A percentile compares a stretch with the other conserved stretches of the same genome.
Conservation (phyloP, 2,113 vertebrate species). For the Pachyramphus minor region DNA sequence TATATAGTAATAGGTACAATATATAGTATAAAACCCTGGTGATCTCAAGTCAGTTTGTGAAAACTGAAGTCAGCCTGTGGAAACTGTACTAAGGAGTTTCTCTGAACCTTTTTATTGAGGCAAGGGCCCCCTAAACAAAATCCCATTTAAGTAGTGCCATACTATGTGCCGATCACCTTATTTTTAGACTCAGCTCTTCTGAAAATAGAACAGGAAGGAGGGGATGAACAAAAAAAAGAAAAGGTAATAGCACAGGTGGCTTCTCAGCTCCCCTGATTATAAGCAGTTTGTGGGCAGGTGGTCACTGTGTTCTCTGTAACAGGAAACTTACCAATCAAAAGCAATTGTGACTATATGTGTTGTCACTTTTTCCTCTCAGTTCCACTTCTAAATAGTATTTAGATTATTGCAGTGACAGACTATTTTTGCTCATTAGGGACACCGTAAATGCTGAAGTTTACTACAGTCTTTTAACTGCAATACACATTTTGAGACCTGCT, state of each 20-base stretch:
- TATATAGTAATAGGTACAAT: neutral
- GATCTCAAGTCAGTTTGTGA: neutral
- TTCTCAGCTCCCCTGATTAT: neutral
- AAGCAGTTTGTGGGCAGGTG: neutral
- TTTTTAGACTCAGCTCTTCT: conserved; percentile 22
- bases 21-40: neutral
- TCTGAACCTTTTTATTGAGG: neutral
- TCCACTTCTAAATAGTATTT: neutral
- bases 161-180: conserved; percentile 27
- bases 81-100: neutral
- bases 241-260: neutral
- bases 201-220: conserved; percentile 23
- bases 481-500: neutral
- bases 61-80: neutral
- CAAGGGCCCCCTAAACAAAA: neutral
- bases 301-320: neutral
- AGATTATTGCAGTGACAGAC: neutral
- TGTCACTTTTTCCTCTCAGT: neutral
- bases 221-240: neutral
- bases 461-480: neutral
- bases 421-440: neutral
- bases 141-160: neutral
- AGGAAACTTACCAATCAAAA: neutral
- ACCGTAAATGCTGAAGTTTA: neutral
- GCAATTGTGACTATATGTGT: neutral